Conservation (phyloP, 1,140 invertebrate species). For the Holotrichia oblita region DNA sequence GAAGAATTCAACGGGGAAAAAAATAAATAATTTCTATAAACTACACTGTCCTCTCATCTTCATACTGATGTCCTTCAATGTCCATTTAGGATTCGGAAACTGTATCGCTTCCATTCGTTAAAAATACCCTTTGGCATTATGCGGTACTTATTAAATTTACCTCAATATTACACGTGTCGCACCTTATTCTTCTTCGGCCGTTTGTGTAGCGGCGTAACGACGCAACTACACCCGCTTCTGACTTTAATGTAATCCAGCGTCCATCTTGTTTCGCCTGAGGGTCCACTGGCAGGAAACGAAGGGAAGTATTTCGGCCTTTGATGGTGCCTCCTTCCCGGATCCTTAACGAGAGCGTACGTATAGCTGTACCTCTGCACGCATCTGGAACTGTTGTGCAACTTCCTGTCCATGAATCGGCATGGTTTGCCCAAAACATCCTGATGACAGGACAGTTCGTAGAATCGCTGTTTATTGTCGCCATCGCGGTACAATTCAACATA, state of each 20-base stretch:
- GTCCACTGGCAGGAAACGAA: constrained; percentile 64
- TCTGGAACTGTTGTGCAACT: constrained; percentile 73
- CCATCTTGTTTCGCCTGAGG: constrained; percentile 67
- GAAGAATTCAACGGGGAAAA: not conserved
- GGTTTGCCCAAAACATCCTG: constrained; percentile 75
- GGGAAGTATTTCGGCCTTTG: constrained; percentile 61
- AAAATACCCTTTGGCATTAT: constrained; percentile 25
- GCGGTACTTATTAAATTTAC: not conserved
- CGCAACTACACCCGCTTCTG: constrained; percentile 84
- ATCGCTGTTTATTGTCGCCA: constrained; percentile 70
- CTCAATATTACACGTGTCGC: constrained; percentile 29
- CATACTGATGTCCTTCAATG: not conserved
- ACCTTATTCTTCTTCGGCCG: constrained; percentile 45
- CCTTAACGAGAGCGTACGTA: constrained; percentile 81
- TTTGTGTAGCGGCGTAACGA: constrained; percentile 64
- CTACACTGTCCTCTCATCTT: constrained; percentile 19
- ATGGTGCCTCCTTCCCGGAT: constrained; percentile 55
- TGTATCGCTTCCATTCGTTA: not conserved
- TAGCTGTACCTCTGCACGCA: constrained; percentile 88
- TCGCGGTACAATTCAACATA: constrained; percentile 82
- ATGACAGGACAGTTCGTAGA: constrained; percentile 84
- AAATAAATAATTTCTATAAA: constrained; percentile 36
- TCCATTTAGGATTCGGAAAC: not conserved
- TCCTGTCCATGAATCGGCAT: constrained; percentile 78
- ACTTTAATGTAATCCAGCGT: constrained; percentile 84